phyloP scores from a whole-genome alignment of 2,888 invertebrate species.

The Tetheella fluctuosa region DNA sequence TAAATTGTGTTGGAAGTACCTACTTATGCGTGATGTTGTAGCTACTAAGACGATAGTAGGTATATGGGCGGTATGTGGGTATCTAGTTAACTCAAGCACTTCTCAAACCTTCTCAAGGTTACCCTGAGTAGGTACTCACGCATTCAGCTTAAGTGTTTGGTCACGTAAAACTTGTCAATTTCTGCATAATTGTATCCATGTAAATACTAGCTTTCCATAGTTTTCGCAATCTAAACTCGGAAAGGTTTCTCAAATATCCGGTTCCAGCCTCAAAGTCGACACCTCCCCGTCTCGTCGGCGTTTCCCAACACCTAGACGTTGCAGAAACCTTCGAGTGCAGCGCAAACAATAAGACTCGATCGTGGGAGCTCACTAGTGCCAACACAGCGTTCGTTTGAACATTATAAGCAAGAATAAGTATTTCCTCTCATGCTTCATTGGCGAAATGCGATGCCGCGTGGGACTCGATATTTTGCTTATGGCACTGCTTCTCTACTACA shows the following conservation, averaged over 20 bases:
- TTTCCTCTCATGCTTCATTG: slow-evolving; percentile 67
- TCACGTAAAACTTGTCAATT: slow-evolving; percentile 37
- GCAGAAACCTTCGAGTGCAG: slow-evolving; percentile 79
- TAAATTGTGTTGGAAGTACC: no score
- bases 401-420: slow-evolving; percentile 58
- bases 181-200: slow-evolving; percentile 49
- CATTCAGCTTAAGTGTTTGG: slow-evolving; percentile 35
- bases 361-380: slow-evolving; percentile 72
- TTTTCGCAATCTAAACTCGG: slow-evolving; percentile 76
- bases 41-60: neutral
- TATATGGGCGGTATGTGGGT: neutral
- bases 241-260: slow-evolving; percentile 77
- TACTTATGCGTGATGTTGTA: no score
- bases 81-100: neutral
- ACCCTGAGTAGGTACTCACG: slow-evolving; percentile 8
- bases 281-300: slow-evolving; percentile 46
- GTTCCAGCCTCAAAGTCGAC: slow-evolving; percentile 69
- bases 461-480: slow-evolving; percentile 45
- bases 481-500: slow-evolving; percentile 35
- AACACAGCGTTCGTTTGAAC: slow-evolving; percentile 54
- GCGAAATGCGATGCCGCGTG: slow-evolving; percentile 63
- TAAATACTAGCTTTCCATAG: slow-evolving; percentile 68
- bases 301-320: slow-evolving; percentile 76
- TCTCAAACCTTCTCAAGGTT: neutral
- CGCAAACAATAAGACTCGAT: slow-evolving; percentile 74